Conservation (phyloP, 2,888 invertebrate genomes). For the Bursaphelenchus okinawaensis region DNA sequence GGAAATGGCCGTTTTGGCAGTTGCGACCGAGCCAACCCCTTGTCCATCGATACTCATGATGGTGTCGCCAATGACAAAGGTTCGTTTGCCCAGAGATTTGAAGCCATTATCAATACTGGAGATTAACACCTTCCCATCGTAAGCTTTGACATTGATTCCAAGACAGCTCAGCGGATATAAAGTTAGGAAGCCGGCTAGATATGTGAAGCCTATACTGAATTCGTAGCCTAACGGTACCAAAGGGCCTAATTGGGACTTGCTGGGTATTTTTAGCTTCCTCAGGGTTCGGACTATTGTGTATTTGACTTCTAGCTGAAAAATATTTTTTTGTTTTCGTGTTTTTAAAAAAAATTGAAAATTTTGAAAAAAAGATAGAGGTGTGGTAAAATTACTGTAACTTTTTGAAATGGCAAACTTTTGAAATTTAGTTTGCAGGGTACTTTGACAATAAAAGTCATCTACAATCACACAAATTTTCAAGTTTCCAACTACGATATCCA, state of each 20-base stretch:
- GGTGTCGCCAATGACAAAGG: not conserved
- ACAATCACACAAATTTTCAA: no score
- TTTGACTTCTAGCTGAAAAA: no score
- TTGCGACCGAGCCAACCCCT: not conserved
- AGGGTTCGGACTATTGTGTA: not conserved
- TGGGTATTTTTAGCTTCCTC: not conserved
- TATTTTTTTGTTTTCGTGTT: no score
- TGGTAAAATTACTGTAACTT: no score
- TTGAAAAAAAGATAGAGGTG: no score
- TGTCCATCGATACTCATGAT: not conserved
- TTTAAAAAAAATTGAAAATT: no score
- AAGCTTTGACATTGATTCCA: slow-evolving; percentile 5
- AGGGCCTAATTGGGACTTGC: not conserved
- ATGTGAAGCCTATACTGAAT: slow-evolving; percentile 2
- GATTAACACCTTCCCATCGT: slow-evolving; percentile 5
- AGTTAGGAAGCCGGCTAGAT: slow-evolving; percentile 2
- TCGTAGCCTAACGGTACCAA: slow-evolving; percentile 9
- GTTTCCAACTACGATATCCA: no score
- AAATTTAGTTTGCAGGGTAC: no score
- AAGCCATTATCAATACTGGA: slow-evolving; percentile 3
- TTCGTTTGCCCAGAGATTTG: not conserved
- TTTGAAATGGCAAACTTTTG: no score
- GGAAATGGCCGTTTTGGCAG: not conserved
- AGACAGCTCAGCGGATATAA: slow-evolving; percentile 1
- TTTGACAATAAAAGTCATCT: no score